Base-by-base conservation (phyloP, 2,888 invertebrate genomes). In the Leptinotarsa tumamoca region DNA sequence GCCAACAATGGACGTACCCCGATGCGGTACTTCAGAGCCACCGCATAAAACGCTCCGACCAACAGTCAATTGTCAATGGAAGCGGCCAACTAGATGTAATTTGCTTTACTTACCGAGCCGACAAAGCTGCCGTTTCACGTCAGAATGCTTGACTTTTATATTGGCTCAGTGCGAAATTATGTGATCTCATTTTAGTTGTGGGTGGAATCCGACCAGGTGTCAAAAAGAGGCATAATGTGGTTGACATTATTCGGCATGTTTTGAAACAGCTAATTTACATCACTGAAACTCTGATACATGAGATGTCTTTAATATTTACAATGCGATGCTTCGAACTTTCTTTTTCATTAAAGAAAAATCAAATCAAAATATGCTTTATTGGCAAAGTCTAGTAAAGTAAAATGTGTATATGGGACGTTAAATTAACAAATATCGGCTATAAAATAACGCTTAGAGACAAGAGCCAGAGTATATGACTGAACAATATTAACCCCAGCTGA, bases 21-120 rank as follows among this genome's bases (percentile, higher is more conserved):
- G 88, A 87, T 86, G 86, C 88, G 88, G 88, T 87, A 87, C 87
- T 88, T 88, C 86, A 85, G 78, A 82, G 82, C 81, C 81, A 84
- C 86, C 86, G 83, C 86, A 85, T 81, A 80, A 86, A 86, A 86
- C 78, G 78, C 78, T 75, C 77, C 78, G 78, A 79, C 78, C 76
- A 74, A 80, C 78, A 78, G 78, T 78, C 81, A 79, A 83, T 83
- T 82, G 80, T 81, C 85, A 87, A 88, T 87, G 80, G 86, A 83
- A 67, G 79, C 86, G 83, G 76, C 82, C 86, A 80, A 82, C 86
- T 87, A 84, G 80, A 87, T 80, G 84, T 88, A 88, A 88, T 88
- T 87, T 87, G 86, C 85, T 85, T 86, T 81, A 80, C 82, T 83
- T 82, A 83, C 80, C 80, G 79, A 79, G 67, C 85, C 86, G 86